Conservation (phyloP, 2,113 vertebrate genomes). For the Halichoeres trimaculatus region DNA sequence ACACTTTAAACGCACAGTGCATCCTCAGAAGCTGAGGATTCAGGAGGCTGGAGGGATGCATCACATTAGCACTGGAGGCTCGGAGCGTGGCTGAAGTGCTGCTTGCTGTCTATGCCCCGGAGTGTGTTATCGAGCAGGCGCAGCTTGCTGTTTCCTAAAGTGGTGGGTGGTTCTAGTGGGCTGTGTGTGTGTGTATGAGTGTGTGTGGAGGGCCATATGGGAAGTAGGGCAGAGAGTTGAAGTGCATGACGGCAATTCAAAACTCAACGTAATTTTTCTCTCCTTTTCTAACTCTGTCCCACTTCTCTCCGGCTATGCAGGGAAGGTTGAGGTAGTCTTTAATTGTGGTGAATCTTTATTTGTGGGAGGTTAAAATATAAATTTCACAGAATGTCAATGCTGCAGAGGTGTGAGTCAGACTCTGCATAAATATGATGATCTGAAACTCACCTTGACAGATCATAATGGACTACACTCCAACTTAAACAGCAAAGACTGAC, state of each 20-base stretch:
- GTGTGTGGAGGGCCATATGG: slow-evolving; percentile 10
- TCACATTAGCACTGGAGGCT: slow-evolving; percentile 26
- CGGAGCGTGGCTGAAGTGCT: slow-evolving; percentile 12
- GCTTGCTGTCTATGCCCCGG: slow-evolving; percentile 18
- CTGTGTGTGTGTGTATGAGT: slow-evolving; percentile 2
- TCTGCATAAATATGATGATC: not conserved
- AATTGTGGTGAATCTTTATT: not conserved
- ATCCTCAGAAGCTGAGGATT: slow-evolving; percentile 8
- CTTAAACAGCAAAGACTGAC: no score
- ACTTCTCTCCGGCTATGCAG: not conserved
- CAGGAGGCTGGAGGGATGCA: slow-evolving; percentile 14
- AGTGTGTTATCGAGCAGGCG: slow-evolving; percentile 42
- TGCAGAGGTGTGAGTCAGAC: not conserved
- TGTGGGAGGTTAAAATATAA: not conserved
- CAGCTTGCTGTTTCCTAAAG: slow-evolving; percentile 41
- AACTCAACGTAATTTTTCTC: not conserved
- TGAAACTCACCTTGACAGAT: not conserved
- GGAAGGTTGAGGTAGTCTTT: not conserved
- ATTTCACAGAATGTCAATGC: not conserved
- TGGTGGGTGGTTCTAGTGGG: slow-evolving; percentile 18
- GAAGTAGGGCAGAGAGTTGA: slow-evolving; percentile 11
- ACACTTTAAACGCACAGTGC: slow-evolving; percentile 3
- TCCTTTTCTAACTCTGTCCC: not conserved
- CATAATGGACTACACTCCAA: not conserved
- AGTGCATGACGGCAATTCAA: slow-evolving; percentile 6